Evolutionary conservation across 1,140 invertebrate species (phyloP), one percentile per base, ranked within the genome.

Genomic region (Papilio polyxenes): DNA sequence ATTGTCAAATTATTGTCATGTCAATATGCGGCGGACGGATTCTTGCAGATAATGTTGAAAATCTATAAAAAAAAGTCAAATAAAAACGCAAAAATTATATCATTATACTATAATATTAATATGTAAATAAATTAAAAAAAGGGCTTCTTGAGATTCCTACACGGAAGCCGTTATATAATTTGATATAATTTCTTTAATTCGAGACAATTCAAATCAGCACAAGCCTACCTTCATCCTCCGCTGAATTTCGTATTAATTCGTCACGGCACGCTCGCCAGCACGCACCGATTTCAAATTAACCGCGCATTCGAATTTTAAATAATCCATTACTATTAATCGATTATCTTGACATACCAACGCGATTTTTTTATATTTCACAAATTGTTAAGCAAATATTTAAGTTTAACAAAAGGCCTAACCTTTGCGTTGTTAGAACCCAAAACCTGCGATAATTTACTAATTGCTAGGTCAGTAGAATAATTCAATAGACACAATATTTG

Each of bases 221-320:
- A 86, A 87, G 87, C 86, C 86, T 83, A 86, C 84, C 83, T 85
- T 82, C 84, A 83, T 84, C 83, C 49, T 51, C 86, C 83, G 82
- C 75, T 82, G 83, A 76, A 86, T 85, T 85, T 85, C 82, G 85
- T 15, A 85, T 85, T 78, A 82, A 83, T 87, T 84, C 79, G 84
- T 82, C 62, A 48, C 77, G 80, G 82, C 83, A 86, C 83, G 86
- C 83, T 84, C 62, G 31, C 31, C 20, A 53, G 65, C 87, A 88
- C 87, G 85, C 85, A 80, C n/a, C 7, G 5, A 15, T 37, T 31
- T 78, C 44, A 51, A 79, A 49, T 20, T 49, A 56, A 40, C 20
- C 7, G 17, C 44, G 37, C 9, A n/a, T 69, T 48, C 59, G 40
- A 69, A 65, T 69, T 80, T 80, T 59, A 62, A 80, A 80, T 8